Percentiles rank a stretch among this genome's conserved stretches.
phyloP scores from a whole-genome alignment of 2,113 vertebrate genomes.

The Pangasianodon hypophthalmus region DNA sequence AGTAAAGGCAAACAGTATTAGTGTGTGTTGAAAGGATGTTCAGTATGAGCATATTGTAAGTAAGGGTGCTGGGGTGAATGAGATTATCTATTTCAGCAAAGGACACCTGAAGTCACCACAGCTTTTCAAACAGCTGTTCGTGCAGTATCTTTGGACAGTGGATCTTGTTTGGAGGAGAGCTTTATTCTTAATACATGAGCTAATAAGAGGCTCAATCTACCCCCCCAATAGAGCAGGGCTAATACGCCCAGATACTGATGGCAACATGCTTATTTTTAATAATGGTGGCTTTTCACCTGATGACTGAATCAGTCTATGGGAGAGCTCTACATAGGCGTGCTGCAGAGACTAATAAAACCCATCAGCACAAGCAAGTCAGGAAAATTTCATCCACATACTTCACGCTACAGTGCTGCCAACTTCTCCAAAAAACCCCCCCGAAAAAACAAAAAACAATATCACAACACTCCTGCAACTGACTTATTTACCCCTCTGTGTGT shows the following conservation, averaged over 20 bases:
- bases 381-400: slow-evolving; percentile 21
- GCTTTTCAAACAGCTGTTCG: neutral
- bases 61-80: neutral
- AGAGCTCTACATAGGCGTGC: neutral
- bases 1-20: neutral
- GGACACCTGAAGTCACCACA: neutral
- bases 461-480: slow-evolving; percentile 19
- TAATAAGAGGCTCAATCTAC: neutral
- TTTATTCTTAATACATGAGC: neutral
- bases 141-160: neutral
- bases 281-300: neutral
- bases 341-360: slow-evolving; percentile 9
- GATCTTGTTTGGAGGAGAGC: neutral
- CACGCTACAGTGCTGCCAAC: slow-evolving; percentile 25
- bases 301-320: neutral
- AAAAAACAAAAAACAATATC: slow-evolving; percentile 11
- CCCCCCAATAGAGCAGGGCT: neutral
- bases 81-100: neutral
- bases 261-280: neutral
- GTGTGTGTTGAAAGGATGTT: neutral
- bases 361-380: slow-evolving; percentile 12
- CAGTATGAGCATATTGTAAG: neutral
- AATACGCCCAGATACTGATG: neutral
- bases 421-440: neutral
- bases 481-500: slow-evolving; percentile 4